Evolutionary conservation across 2,888 invertebrate species (phyloP).

Genomic region (Dusona sp.): DNA sequence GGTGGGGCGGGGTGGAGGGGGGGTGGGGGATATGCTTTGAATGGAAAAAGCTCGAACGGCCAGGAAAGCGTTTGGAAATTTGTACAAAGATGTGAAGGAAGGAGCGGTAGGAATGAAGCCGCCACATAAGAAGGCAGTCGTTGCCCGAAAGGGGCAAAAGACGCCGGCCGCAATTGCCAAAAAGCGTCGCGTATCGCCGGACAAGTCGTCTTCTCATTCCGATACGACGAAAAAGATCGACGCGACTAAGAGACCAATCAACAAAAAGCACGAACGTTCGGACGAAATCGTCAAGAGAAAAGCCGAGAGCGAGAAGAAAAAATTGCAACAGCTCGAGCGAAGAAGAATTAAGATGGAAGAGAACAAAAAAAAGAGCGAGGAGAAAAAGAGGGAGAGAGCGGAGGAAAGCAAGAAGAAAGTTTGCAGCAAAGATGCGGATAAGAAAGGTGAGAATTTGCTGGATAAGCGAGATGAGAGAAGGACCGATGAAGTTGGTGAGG

Average conservation of each 20-base stretch:
- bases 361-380: slow-evolving; percentile 71
- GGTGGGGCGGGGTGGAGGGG: background rate
- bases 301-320: slow-evolving; percentile 63
- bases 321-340: slow-evolving; percentile 67
- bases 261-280: slow-evolving; percentile 78
- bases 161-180: slow-evolving; percentile 79
- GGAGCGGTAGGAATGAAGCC: slow-evolving; percentile 82
- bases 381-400: slow-evolving; percentile 74
- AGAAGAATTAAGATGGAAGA: slow-evolving; percentile 73
- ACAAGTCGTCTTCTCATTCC: slow-evolving; percentile 72
- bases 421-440: slow-evolving; percentile 65
- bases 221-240: slow-evolving; percentile 66
- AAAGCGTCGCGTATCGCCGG: slow-evolving; percentile 80
- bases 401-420: slow-evolving; percentile 68
- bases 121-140: slow-evolving; percentile 83
- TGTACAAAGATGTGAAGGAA: slow-evolving; percentile 80
- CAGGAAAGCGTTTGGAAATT: slow-evolving; percentile 49
- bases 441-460: slow-evolving; percentile 75
- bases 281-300: slow-evolving; percentile 73
- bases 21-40: slow-evolving; percentile 10
- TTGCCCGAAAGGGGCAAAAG: slow-evolving; percentile 83
- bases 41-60: slow-evolving; percentile 41
- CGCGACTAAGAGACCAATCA: slow-evolving; percentile 75
- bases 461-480: slow-evolving; percentile 76
- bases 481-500: slow-evolving; percentile 71